Percentiles rank a stretch among this genome's conserved stretches.
phyloP scores from a whole-genome alignment of 2,797 vertebrate genomes.

The Apogon hyalosoma region DNA sequence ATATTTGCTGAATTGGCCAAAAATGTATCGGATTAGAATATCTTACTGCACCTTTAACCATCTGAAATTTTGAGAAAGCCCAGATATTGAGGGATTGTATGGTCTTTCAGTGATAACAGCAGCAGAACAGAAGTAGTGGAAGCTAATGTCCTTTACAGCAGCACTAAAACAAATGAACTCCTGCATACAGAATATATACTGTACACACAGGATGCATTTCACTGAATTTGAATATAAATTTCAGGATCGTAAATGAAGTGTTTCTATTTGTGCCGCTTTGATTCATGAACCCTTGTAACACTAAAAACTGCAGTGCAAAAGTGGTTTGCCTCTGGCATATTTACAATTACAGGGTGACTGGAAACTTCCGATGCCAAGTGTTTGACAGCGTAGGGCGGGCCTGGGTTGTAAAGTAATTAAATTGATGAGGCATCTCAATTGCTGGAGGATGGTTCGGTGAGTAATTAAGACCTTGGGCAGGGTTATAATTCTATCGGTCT shows the following conservation, averaged over 20 bases:
- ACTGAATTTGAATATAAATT: too few relatives aligned
- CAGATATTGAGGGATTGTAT: not conserved
- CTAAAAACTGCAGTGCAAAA: conserved; percentile 27
- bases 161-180: too few relatives aligned
- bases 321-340: conserved; percentile 53
- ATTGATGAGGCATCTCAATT: conserved; percentile 73
- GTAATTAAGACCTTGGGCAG: conserved; percentile 69
- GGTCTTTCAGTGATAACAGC: not conserved
- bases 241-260: too few relatives aligned
- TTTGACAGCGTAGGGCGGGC: conserved; percentile 59
- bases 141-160: not conserved
- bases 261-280: not conserved
- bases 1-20: too few relatives aligned
- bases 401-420: conserved; percentile 77
- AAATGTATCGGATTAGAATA: too few relatives aligned
- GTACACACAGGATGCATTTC: too few relatives aligned
- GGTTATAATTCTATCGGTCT: conserved; percentile 66
- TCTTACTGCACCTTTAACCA: not conserved
- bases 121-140: not conserved
- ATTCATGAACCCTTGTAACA: conserved; percentile 22
- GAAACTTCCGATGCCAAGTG: conserved; percentile 43
- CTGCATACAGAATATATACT: too few relatives aligned
- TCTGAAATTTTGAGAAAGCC: not conserved
- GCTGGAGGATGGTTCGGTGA: conserved; percentile 64
- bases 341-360: conserved; percentile 54